Conservation (phyloP, 2,888 invertebrate genomes). For the Petrolisthes manimaculis region DNA sequence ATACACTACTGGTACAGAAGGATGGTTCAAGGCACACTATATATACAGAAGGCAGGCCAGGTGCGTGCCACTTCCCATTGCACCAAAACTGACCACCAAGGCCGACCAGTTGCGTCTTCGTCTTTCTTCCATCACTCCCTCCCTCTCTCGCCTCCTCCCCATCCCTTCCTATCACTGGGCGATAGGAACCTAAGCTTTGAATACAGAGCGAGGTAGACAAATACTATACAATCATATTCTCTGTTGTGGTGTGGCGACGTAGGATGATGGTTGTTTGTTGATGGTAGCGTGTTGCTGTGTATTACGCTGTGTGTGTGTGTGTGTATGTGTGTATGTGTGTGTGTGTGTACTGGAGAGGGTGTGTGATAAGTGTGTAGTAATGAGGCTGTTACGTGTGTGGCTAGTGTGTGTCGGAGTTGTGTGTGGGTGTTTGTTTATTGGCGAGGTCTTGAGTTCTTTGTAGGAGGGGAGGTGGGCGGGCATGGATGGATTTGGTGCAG, state of each 20-base stretch:
- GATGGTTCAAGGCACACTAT: too few relatives aligned
- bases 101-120: neutral
- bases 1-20: neutral
- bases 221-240: too few relatives aligned
- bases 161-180: too few relatives aligned
- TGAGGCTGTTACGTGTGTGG: neutral
- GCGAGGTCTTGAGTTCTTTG: too few relatives aligned
- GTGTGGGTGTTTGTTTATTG: neutral
- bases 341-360: neutral
- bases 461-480: too few relatives aligned
- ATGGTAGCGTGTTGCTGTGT: neutral
- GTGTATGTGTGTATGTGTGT: neutral
- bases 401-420: neutral
- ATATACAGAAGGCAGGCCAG: neutral
- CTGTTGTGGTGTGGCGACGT: too few relatives aligned
- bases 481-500: too few relatives aligned
- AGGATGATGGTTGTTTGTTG: neutral
- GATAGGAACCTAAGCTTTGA: too few relatives aligned
- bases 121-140: neutral
- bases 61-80: neutral
- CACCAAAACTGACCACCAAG: neutral
- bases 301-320: neutral
- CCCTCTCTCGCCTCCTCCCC: neutral
- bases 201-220: too few relatives aligned
- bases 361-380: neutral